Conservation (phyloP, 2,113 vertebrate genomes). For the Paratilapia polleni region DNA sequence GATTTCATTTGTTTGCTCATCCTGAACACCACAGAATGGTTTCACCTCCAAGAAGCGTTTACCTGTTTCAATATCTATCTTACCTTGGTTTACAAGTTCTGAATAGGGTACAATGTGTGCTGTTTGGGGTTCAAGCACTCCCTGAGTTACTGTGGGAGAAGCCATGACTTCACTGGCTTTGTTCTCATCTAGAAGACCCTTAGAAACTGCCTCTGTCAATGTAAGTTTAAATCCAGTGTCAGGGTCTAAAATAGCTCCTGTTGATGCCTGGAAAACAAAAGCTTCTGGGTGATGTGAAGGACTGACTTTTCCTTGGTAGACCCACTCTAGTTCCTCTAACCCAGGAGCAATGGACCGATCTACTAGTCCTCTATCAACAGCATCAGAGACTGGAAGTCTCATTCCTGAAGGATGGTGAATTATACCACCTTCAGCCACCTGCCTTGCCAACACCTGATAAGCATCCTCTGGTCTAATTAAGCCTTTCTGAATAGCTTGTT, state of each 20-base stretch:
- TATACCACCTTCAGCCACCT: conserved; percentile 90
- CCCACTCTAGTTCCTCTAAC: conserved; percentile 82
- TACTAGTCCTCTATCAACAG: conserved; percentile 84
- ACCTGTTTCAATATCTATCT: conserved; percentile 90
- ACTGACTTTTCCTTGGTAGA: conserved; percentile 72
- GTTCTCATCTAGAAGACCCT: conserved; percentile 76
- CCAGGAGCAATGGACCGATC: conserved; percentile 75
- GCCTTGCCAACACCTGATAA: conserved; percentile 82
- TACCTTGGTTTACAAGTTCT: conserved; percentile 88
- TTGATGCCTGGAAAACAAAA: conserved; percentile 78
- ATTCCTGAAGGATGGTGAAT: conserved; percentile 89
- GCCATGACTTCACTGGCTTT: conserved; percentile 67
- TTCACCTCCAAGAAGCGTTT: conserved; percentile 89
- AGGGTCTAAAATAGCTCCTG: conserved; percentile 76
- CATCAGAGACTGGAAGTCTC: conserved; percentile 85
- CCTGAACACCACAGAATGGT: conserved; percentile 83
- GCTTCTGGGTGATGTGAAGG: conserved; percentile 77
- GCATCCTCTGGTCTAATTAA: conserved; percentile 81
- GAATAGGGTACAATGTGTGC: conserved; percentile 85
- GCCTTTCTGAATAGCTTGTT: conserved; percentile 82
- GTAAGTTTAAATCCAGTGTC: conserved; percentile 77
- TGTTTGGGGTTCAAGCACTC: conserved; percentile 84
- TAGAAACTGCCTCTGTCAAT: conserved; percentile 78
- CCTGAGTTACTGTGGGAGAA: conserved; percentile 73
- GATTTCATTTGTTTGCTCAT: conserved; percentile 58